A percentile compares a stretch with the other conserved stretches of the same genome.
phyloP scores from a whole-genome alignment of 1,140 invertebrate species.

The Grapholita molesta region DNA sequence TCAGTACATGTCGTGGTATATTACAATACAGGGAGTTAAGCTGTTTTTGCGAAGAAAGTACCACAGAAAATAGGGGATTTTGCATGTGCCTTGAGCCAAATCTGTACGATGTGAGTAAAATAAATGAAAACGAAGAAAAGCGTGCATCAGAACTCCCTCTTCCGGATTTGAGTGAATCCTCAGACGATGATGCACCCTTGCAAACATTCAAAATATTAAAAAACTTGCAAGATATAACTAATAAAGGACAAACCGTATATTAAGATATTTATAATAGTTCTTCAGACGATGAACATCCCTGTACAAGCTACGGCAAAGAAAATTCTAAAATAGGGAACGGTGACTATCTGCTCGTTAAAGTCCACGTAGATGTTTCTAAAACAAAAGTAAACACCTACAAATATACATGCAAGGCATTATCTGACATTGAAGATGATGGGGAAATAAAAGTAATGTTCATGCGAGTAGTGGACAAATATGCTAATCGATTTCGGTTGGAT shows the following conservation, averaged over 20 bases:
- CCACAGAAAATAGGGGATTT: constrained; percentile 1
- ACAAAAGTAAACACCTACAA: background rate
- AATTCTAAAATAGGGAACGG: background rate
- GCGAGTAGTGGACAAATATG: background rate
- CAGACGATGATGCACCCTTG: background rate
- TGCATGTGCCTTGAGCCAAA: constrained; percentile 22
- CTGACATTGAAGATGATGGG: constrained; percentile 5
- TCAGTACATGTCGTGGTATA: background rate
- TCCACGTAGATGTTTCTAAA: background rate
- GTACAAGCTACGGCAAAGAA: background rate
- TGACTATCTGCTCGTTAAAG: background rate
- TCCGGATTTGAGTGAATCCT: background rate
- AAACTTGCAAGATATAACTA: background rate
- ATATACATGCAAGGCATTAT: constrained; percentile 9
- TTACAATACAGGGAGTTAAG: constrained; percentile 21
- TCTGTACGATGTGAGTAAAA: constrained; percentile 2
- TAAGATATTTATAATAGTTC: background rate
- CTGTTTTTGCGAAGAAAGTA: constrained; percentile 19
- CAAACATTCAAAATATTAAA: background rate
- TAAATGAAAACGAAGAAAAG: background rate
- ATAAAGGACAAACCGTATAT: background rate
- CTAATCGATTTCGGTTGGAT: constrained; percentile 1
- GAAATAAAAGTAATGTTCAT: constrained; percentile 14
- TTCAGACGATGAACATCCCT: background rate
- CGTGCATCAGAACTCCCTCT: background rate